Evolutionary conservation across 2,113 vertebrate genomes (phyloP), one percentile per base, ranked within the genome.

Genomic region (Aepyceros melampus): DNA sequence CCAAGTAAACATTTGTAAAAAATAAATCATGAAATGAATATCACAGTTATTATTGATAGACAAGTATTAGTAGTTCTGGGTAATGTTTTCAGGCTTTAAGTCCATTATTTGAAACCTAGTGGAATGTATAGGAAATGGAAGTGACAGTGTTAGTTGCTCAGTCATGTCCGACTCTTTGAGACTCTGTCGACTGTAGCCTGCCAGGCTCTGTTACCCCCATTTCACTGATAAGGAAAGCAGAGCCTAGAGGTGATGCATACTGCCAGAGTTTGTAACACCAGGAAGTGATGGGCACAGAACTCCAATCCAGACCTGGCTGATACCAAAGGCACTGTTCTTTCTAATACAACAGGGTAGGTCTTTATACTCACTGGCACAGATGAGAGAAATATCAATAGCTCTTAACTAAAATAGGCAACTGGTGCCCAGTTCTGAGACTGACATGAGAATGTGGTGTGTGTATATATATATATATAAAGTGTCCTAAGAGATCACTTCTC

Each of bases 391-490:
- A 43, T 43, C 71, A 76, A 1, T 19, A 79, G 21, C 25, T 6
- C 40, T 81, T 82, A 49, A n/a, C 23, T 25, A 7, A 78, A 92
- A 31, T 16, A 27, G 60, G 45, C 11, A 3, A 33, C 2, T 10
- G 45, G 36, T 33, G 23, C 40, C 31, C 27, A 10, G 56, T 17
- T 53, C 53, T 25, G 5, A 33, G 79, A 23, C 27, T 74, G 40
- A 67, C 11, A 3, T 4, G 15, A 76, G 79, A 40, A 4, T 25
- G 1, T 15, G 6, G 19, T 16, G 1, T 43, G 0, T 62, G 6
- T 60, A 2, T 29, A 12, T 14, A 6, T 29, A 2, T 29, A 29
- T 60, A 14, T 60, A 6, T 60, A 6, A 23, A 40, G 36, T 56
- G 27, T 13, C 33, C 64, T 40, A 14, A 21, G 21, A 25, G 21